Conservation (phyloP, 2,888 invertebrate genomes). For the Sabatieria punctata region DNA sequence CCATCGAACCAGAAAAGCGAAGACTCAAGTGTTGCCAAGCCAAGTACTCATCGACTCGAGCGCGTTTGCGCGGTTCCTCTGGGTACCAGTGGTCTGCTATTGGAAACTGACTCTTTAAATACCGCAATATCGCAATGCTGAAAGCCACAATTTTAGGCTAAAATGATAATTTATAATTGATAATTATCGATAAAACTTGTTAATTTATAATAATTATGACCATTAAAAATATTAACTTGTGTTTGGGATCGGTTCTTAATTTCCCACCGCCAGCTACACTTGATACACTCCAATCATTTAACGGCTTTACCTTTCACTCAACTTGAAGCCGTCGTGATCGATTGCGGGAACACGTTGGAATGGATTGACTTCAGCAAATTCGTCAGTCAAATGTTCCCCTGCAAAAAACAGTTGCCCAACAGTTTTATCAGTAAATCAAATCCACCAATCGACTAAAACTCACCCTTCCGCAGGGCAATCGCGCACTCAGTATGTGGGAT, state of each 20-base stretch:
- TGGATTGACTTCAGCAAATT: conserved; percentile 45
- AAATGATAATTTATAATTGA: too few species aligned
- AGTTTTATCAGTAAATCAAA: too few species aligned
- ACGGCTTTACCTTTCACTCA: conserved; percentile 51
- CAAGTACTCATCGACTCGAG: conserved; percentile 51
- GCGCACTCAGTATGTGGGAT: conserved; percentile 47
- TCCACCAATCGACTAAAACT: too few species aligned
- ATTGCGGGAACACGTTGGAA: conserved; percentile 50
- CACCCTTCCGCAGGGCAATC: conserved; percentile 48
- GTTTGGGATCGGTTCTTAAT: too few species aligned
- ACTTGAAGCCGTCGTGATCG: conserved; percentile 48
- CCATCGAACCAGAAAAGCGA: conserved; percentile 43
- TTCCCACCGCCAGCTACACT: too few species aligned
- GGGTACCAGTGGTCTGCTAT: conserved; percentile 49
- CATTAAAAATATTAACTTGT: too few species aligned
- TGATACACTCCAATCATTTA: too few species aligned
- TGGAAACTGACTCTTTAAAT: conserved; percentile 43
- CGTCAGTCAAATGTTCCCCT: conserved; percentile 47
- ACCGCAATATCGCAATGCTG: conserved; percentile 56
- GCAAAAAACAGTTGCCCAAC: too few species aligned
- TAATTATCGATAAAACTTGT: too few species aligned
- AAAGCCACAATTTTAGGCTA: too few species aligned
- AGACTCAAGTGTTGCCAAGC: conserved; percentile 58
- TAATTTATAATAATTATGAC: too few species aligned
- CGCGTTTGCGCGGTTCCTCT: conserved; percentile 43